Percentiles rank a stretch among this genome's conserved stretches.
Evolutionary conservation across 2,113 vertebrate species (phyloP).

Genomic region (Epinephelus moara): DNA sequence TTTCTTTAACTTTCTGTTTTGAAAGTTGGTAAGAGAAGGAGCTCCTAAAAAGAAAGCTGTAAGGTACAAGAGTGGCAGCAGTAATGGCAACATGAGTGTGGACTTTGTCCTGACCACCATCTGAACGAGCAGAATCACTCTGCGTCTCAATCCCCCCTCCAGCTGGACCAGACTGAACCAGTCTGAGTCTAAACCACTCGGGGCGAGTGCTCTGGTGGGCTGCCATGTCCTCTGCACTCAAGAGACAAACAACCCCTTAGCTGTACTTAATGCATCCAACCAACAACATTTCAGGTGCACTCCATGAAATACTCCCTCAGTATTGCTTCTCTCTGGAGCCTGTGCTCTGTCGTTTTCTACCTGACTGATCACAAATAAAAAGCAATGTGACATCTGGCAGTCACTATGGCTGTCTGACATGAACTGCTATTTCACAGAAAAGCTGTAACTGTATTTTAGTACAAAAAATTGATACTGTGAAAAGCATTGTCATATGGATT

Average conservation of each 20-base stretch:
- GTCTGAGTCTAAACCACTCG: constrained; percentile 57
- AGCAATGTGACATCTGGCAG: constrained; percentile 73
- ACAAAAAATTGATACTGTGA: constrained; percentile 23
- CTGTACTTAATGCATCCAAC: constrained; percentile 83
- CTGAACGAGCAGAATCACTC: constrained; percentile 55
- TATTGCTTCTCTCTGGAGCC: constrained; percentile 62
- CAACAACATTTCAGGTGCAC: constrained; percentile 80
- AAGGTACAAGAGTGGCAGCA: constrained; percentile 17
- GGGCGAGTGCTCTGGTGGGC: constrained; percentile 66
- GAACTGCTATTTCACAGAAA: constrained; percentile 32
- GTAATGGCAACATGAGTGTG: constrained; percentile 31
- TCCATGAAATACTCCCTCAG: constrained; percentile 69
- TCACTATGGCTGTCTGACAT: constrained; percentile 58
- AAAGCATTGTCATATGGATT: neutral
- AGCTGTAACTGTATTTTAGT: constrained; percentile 9
- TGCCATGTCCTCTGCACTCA: constrained; percentile 71
- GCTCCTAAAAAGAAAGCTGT: neutral
- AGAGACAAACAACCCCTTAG: constrained; percentile 78
- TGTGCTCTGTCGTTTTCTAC: constrained; percentile 73
- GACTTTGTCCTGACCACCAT: constrained; percentile 25
- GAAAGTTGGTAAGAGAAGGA: neutral
- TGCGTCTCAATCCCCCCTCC: constrained; percentile 35
- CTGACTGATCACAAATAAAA: constrained; percentile 79
- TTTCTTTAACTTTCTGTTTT: constrained; percentile 6
- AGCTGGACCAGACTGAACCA: constrained; percentile 50